Conservation (phyloP, 2,113 vertebrate genomes). For the Gobiocypris rarus region DNA sequence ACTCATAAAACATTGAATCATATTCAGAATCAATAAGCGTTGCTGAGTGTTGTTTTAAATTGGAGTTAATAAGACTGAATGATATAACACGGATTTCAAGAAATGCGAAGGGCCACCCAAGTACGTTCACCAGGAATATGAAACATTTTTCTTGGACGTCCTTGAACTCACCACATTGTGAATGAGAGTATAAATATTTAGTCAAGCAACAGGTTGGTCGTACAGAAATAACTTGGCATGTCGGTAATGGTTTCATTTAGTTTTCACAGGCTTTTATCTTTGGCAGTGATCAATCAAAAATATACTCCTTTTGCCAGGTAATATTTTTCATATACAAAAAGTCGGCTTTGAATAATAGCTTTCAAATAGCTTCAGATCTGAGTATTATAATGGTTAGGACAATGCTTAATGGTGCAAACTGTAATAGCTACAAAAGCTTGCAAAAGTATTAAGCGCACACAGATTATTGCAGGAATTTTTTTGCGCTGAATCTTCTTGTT, state of each 20-base stretch:
- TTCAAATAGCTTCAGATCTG: not conserved
- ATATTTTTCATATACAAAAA: not conserved
- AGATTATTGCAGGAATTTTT: not conserved
- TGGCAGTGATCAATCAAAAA: not conserved
- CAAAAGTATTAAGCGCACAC: not conserved
- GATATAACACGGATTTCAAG: not conserved
- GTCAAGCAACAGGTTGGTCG: not conserved
- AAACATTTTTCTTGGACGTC: not conserved
- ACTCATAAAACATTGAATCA: not conserved
- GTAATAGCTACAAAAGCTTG: not conserved
- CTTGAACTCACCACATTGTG: slow-evolving; percentile 7
- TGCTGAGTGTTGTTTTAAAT: not conserved
- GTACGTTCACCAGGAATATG: not conserved
- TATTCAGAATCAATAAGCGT: no score
- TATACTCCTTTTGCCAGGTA: not conserved
- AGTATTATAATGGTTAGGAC: no score
- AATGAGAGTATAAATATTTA: not conserved
- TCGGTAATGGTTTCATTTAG: not conserved
- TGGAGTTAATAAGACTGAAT: not conserved
- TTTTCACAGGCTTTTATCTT: not conserved
- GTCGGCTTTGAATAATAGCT: not conserved
- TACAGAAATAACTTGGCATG: slow-evolving; percentile 14
- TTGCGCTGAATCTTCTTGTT: not conserved
- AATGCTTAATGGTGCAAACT: not conserved
- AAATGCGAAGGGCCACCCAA: not conserved